Conservation (phyloP, 2,113 vertebrate genomes). For the Ceyx cyanopectus region DNA sequence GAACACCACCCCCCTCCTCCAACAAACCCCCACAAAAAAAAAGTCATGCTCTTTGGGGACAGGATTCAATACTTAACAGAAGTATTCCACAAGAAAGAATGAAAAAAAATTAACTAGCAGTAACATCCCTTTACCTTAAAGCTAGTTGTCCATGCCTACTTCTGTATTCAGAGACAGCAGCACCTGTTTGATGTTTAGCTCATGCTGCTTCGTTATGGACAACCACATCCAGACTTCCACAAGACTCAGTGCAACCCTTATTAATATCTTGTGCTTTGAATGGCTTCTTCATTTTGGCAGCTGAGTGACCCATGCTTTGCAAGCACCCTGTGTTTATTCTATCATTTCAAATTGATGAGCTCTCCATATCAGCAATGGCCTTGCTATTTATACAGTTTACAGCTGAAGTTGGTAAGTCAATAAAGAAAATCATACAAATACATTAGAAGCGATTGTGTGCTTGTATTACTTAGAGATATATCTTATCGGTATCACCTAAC, state of each 20-base stretch:
- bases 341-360: background rate
- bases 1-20: background rate
- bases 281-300: background rate
- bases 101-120: background rate
- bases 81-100: background rate
- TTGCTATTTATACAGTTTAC: background rate
- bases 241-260: background rate
- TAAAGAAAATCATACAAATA: background rate
- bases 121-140: background rate
- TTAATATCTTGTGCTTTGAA: background rate
- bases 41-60: no score
- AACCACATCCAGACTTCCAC: fast-evolving
- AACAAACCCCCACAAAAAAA: background rate
- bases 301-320: background rate
- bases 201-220: background rate
- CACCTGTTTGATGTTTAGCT: background rate
- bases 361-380: fast-evolving
- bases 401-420: background rate
- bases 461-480: background rate
- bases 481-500: fast-evolving
- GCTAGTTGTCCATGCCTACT: no score
- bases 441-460: background rate
- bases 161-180: background rate
- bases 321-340: background rate
- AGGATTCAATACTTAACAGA: background rate